Evolutionary conservation across 2,113 vertebrate species (phyloP).

Genomic region (Gadus chalcogrammus): DNA sequence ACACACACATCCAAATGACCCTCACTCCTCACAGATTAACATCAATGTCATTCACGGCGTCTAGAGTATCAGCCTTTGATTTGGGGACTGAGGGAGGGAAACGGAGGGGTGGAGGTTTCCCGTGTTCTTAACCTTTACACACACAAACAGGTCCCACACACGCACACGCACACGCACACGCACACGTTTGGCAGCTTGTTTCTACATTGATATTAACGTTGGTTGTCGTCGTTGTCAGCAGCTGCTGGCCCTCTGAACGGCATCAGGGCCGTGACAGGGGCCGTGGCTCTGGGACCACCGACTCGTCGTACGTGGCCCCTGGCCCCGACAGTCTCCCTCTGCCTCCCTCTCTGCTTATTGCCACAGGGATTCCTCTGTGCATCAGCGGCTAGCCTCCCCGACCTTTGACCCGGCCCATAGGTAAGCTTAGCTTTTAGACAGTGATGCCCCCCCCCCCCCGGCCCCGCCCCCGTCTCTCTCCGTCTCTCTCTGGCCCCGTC

Average conservation of each 20-base stretch:
- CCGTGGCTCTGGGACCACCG: too few relatives aligned
- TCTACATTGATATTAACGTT: too few relatives aligned
- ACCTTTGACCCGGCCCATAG: slow-evolving; percentile 66
- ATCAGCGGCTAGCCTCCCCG: slow-evolving; percentile 41
- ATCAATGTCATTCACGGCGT: slow-evolving; percentile 73
- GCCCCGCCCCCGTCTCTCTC: slow-evolving; percentile 33
- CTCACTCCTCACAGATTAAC: slow-evolving; percentile 67
- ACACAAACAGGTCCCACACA: not conserved
- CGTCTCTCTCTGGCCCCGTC: too few relatives aligned
- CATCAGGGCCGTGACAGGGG: too few relatives aligned
- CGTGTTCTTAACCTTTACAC: slow-evolving; percentile 8
- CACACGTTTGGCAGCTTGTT: too few relatives aligned
- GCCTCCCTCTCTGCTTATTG: slow-evolving; percentile 26
- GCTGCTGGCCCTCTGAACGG: too few relatives aligned
- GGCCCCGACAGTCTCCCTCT: slow-evolving; percentile 38
- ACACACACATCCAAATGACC: slow-evolving; percentile 46
- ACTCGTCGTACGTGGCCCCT: slow-evolving; percentile 26
- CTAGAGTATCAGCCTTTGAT: slow-evolving; percentile 75
- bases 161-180: too few relatives aligned
- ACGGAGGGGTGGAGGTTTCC: slow-evolving; percentile 61
- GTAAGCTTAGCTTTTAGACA: slow-evolving; percentile 66
- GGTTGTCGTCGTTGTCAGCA: too few relatives aligned
- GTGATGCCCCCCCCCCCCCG: slow-evolving; percentile 50
- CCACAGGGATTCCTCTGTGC: slow-evolving; percentile 60
- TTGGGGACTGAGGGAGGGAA: slow-evolving; percentile 75